These are phyloP conservation scores for Drosophila buzzatii DNA, from an alignment of 2,888 invertebrate genomes.

Conservation along the genomic window DNA sequence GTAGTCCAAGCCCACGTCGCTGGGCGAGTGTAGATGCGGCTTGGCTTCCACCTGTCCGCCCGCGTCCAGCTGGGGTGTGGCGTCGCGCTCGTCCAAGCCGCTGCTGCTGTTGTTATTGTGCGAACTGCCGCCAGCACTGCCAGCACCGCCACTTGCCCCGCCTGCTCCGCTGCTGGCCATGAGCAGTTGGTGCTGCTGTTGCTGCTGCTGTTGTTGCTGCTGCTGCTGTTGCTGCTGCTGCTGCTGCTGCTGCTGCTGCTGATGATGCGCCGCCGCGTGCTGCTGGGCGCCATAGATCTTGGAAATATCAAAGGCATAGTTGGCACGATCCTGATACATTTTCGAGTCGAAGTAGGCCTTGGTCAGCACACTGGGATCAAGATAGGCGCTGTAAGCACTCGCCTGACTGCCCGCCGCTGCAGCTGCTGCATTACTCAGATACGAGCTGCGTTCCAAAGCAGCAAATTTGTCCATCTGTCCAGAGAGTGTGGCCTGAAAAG, in stretches of 20 bases:
- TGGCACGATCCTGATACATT: constrained; percentile 85
- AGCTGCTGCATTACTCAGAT: constrained; percentile 84
- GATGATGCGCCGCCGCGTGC: constrained; percentile 83
- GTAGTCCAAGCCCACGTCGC: constrained; percentile 84
- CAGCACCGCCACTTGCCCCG: constrained; percentile 42
- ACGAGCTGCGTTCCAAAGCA: constrained; percentile 84
- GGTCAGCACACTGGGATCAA: constrained; percentile 85
- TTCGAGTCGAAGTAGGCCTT: constrained; percentile 86
- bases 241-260: constrained; percentile 82
- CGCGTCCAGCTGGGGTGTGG: constrained; percentile 84
- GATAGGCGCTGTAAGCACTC: constrained; percentile 85
- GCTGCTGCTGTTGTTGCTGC: constrained; percentile 61
- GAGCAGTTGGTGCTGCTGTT: constrained; percentile 49
- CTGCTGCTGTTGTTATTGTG: constrained; percentile 78
- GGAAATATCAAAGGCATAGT: constrained; percentile 85
- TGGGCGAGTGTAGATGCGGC: constrained; percentile 83
- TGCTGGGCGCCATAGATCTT: constrained; percentile 85
- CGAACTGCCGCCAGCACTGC: constrained; percentile 70
- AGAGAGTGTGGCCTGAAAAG: constrained; percentile 78
- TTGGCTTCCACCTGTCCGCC: constrained; percentile 78
- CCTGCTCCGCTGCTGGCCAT: constrained; percentile 59
- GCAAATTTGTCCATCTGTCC: constrained; percentile 85
- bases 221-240: constrained; percentile 68
- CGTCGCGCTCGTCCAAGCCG: constrained; percentile 83
- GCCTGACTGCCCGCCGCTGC: constrained; percentile 84